A percentile compares a stretch with the other conserved stretches of the same genome.
Conservation (phyloP, 1,140 invertebrate genomes). For the Melanaphis sacchari region DNA sequence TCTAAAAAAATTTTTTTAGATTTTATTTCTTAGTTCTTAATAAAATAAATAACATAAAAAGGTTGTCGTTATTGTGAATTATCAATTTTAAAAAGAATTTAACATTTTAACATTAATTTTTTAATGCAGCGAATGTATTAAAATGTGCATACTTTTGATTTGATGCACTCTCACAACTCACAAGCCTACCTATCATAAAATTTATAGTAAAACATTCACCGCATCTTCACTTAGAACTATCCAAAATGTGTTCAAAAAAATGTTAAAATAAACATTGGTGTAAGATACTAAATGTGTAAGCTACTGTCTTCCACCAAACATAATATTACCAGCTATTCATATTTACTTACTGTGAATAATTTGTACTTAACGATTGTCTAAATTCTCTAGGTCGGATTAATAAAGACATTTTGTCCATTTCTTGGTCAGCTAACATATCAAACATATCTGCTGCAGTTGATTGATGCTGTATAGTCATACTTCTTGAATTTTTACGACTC, state of each 20-base stretch:
- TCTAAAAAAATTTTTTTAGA: not conserved
- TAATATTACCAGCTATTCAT: not conserved
- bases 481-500: constrained; percentile 64
- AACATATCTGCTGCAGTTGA: constrained; percentile 59
- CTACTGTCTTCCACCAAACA: not conserved
- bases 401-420: constrained; percentile 60
- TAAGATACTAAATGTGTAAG: no score
- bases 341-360: constrained; percentile 44
- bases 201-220: not conserved
- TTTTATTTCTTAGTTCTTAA: not conserved
- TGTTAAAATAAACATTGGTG: not conserved
- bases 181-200: not conserved
- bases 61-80: no score
- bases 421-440: constrained; percentile 59
- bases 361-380: constrained; percentile 45
- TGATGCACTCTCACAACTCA: not conserved
- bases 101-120: not conserved
- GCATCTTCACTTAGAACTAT: not conserved
- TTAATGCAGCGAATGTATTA: not conserved
- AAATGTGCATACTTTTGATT: not conserved
- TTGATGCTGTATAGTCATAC: constrained; percentile 65
- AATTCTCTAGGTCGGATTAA: constrained; percentile 59
- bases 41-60: no score
- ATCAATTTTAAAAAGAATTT: not conserved
- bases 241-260: not conserved